Base-by-base conservation (phyloP, 1,140 invertebrate genomes). In the Diprion similis region DNA sequence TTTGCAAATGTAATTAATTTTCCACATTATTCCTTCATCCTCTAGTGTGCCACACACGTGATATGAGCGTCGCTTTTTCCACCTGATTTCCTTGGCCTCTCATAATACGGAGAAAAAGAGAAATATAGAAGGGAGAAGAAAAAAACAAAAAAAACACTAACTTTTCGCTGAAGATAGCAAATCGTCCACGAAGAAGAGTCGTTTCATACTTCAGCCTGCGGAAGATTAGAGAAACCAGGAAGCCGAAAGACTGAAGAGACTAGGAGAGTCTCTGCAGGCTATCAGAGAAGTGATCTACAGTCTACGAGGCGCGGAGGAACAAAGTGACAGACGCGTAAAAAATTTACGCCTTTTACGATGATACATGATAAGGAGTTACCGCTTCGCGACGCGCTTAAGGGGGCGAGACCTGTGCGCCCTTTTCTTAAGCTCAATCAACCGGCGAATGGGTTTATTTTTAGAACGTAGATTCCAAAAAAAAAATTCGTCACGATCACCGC, bases 321-420 rank as follows among this genome's bases (percentile, higher is more conserved):
- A 59, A 59, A 59, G 51, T 59, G 51, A 59, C 51, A 17, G 51
- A 59, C 51, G 51, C 51, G 11, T 59, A 59, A 59, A 59, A 59
- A 59, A 59, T 59, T 59, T 59, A 59, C 51, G 51, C 51, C 51
- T 17, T 59, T 17, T 15, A 59, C 3, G 51, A 59, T 59, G 11
- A 17, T 17, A 17, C 51, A 17, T 0, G 51, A 59, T 59, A 59
- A 59, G 51, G n/a, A 59, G 11, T 59, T 59, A 7, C 51, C 11
- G 11, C n/a, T 59, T 59, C n/a, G n/a, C 51, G 51, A 17, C n/a
- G 51, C 11, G 51, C n/a, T 59, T 59, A 13, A 59, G 9, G n/a
- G 24, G 51, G 51, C 51, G 8, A 59, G n/a, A 13, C 51, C 51
- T 17, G n/a, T 17, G 11, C n/a, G n/a, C 51, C 4, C 51, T 13